Evolutionary conservation across 2,113 vertebrate genomes (phyloP).

Genomic region (Tichodroma muraria): DNA sequence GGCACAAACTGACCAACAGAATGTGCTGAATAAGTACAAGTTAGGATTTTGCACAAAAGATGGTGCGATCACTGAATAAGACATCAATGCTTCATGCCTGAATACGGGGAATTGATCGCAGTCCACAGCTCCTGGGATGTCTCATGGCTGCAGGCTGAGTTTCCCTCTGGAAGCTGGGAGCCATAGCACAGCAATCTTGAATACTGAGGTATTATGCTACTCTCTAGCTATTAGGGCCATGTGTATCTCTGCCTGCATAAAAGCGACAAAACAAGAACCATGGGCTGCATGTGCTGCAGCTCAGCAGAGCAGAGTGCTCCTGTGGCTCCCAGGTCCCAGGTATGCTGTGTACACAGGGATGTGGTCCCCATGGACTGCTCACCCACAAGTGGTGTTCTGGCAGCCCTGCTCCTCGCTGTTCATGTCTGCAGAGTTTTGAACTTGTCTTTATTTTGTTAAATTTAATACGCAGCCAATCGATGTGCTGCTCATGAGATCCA

Average conservation of each 20-base stretch:
- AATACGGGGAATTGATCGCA: background rate
- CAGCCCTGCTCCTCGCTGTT: background rate
- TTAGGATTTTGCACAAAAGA: background rate
- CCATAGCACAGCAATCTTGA: background rate
- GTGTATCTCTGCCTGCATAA: background rate
- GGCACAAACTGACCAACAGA: background rate
- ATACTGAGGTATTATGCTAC: background rate
- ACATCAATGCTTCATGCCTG: background rate
- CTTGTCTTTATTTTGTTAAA: background rate
- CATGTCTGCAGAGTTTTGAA: background rate
- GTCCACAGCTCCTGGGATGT: background rate
- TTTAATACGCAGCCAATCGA: background rate
- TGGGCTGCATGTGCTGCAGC: background rate
- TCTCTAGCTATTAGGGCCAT: background rate
- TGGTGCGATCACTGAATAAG: background rate
- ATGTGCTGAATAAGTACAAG: background rate
- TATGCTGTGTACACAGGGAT: background rate
- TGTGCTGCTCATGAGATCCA: background rate
- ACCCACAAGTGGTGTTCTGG: background rate
- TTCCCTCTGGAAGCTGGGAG: background rate
- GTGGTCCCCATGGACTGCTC: background rate
- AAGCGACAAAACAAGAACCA: background rate
- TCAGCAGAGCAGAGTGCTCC: fast-evolving
- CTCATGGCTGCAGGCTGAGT: background rate
- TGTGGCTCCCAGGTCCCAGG: background rate